Evolutionary conservation across 2,113 vertebrate species (phyloP), one percentile per base, ranked within the genome.

Genomic region (Xiphorhynchus elegans): DNA sequence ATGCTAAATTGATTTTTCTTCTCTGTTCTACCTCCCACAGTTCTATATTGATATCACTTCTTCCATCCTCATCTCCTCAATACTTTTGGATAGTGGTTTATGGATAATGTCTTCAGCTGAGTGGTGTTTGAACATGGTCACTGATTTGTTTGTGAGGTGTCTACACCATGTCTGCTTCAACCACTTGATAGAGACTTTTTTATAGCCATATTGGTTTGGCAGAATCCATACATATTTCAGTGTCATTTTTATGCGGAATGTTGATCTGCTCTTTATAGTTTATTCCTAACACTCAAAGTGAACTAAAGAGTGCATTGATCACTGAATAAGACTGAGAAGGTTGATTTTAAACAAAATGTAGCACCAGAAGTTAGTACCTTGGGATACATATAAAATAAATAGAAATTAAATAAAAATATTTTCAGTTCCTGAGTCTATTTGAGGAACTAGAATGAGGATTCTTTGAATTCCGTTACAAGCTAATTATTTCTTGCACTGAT

Each of bases 81-180:
- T 93, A 69, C 89, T 88, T 55, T 85, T 78, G 84, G 35, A 53
- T 39, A 80, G 68, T 20, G 80, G 47, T 73, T 95, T 82, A 79
- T 55, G 73, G 50, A 67, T 58, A 80, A 28, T 62, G 50, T 52
- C 79, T 92, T 95, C 64, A 88, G 39, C 55, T 75, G 75, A 95
- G 58, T 74, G 78, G 35, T 95, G 86, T 90, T 93, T 93, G 80
- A 96, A 84, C 52, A 84, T 44, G 83, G 85, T 84, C 68, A 77
- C 37, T 66, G 89, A 50, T 92, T 97, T 95, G 86, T 94, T 96
- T 96, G 75, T 95, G 92, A 95, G 90, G 76, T 89, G 93, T 94
- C 91, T 95, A 62, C 86, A 87, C 79, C 84, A 86, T 77, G 95
- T 93, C 93, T 93, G 87, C 84, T 91, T 83, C 52, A 84, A 92